A percentile compares a stretch with the other conserved stretches of the same genome.
Conservation (phyloP, 2,888 invertebrate genomes). For the Cancer borealis region DNA sequence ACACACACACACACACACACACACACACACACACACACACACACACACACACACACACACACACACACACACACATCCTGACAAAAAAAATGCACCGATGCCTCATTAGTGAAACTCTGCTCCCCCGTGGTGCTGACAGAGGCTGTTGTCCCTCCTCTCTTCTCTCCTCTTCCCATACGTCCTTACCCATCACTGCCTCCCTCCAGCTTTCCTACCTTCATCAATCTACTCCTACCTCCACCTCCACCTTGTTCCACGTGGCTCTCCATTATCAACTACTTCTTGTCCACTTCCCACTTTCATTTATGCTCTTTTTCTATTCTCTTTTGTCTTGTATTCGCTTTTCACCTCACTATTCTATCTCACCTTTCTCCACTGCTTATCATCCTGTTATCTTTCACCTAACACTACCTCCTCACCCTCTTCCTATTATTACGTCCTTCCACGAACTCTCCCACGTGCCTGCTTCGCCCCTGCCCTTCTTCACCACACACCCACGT, state of each 20-base stretch:
- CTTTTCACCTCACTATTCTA: too few species aligned
- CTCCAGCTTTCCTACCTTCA: background rate
- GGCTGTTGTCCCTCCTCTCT: background rate
- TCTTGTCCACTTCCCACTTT: background rate
- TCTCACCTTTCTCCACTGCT: background rate
- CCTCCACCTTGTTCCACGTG: background rate
- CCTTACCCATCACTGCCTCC: background rate
- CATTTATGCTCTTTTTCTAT: background rate
- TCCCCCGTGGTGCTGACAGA: constrained; percentile 13
- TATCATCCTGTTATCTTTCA: background rate
- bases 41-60: background rate
- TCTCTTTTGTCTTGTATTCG: background rate
- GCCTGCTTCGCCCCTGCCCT: too few species aligned
- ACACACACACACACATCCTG: background rate
- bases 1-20: background rate
- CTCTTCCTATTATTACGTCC: background rate
- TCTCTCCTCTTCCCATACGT: background rate
- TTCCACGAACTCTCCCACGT: background rate
- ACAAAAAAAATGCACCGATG: background rate
- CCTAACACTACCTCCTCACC: background rate
- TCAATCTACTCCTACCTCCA: background rate
- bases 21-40: background rate
- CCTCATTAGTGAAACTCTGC: background rate
- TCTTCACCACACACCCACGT: too few species aligned
- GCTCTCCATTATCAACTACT: background rate